Percentiles rank a stretch among this genome's conserved stretches.
Evolutionary conservation across 2,113 vertebrate genomes (phyloP).

Genomic region (Procavia capensis): DNA sequence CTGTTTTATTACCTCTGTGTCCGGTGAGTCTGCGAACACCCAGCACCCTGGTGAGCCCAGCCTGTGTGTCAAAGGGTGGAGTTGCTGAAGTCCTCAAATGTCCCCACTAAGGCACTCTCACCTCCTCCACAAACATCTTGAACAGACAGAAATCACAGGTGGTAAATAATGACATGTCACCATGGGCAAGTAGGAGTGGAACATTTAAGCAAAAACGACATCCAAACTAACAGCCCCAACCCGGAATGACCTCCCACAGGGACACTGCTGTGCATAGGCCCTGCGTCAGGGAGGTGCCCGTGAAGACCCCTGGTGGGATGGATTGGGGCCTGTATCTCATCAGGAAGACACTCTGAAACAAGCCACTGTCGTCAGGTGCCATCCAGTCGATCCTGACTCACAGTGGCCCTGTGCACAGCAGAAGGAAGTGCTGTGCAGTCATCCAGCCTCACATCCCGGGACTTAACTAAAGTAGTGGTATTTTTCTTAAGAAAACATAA

Average conservation of each 20-base stretch:
- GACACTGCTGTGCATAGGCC: fast-evolving
- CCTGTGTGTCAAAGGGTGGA: fast-evolving
- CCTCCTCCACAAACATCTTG: too few relatives aligned
- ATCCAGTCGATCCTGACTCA: too few relatives aligned
- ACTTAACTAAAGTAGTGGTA: too few relatives aligned
- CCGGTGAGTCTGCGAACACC: fast-evolving
- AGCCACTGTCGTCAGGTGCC: not conserved
- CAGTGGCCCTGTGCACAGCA: too few relatives aligned
- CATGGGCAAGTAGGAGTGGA: not conserved
- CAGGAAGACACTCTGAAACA: not conserved
- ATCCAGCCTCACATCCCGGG: too few relatives aligned
- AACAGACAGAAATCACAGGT: not conserved
- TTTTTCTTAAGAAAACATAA: not conserved
- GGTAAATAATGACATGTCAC: not conserved
- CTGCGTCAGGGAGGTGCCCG: fast-evolving
- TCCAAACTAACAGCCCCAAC: not conserved
- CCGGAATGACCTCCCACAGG: fast-evolving
- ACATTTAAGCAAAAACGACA: not conserved
- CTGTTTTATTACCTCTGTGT: not conserved
- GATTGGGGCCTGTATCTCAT: fast-evolving
- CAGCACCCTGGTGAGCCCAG: too few relatives aligned
- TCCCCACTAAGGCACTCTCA: fast-evolving
- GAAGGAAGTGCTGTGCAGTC: too few relatives aligned
- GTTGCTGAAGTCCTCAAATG: fast-evolving
- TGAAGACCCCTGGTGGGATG: not conserved